Percentiles rank a stretch among this genome's conserved stretches.
phyloP scores from a whole-genome alignment of 2,888 invertebrate species.

The Oscheius onirici region DNA sequence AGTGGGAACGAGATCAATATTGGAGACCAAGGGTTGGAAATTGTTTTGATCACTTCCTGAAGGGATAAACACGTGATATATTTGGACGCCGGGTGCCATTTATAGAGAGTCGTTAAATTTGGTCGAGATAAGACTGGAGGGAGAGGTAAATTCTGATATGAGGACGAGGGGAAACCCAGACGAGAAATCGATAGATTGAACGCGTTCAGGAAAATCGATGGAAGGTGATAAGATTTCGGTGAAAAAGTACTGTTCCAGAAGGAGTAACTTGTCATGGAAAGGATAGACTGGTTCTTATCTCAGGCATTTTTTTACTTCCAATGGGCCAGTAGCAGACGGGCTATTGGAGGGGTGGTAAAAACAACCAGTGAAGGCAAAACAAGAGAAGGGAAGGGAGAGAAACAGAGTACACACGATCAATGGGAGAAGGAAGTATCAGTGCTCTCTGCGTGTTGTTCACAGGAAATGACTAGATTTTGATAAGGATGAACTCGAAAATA shows the following conservation, averaged over 20 bases:
- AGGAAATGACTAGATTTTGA: neutral
- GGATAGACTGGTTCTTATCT: too few species aligned
- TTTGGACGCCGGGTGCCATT: too few species aligned
- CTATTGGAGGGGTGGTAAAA: neutral
- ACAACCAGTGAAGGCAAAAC: neutral
- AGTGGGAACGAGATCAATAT: neutral
- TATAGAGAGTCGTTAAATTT: too few species aligned
- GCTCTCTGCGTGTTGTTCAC: too few species aligned
- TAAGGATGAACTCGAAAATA: neutral
- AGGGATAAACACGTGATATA: too few species aligned
- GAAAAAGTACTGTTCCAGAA: neutral
- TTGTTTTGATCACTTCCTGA: too few species aligned
- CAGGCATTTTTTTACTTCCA: too few species aligned
- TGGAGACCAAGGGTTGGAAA: neutral
- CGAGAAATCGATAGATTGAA: neutral
- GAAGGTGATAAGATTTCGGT: neutral
- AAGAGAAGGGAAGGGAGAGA: neutral
- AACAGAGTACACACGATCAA: neutral
- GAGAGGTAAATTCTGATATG: neutral
- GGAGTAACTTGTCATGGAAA: too few species aligned
- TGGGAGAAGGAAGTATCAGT: neutral
- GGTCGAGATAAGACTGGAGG: neutral
- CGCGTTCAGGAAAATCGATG: neutral
- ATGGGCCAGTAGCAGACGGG: too few species aligned
- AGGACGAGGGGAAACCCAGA: neutral